phyloP scores from a whole-genome alignment of 2,888 invertebrate species.

The Platycheirus albimanus region DNA sequence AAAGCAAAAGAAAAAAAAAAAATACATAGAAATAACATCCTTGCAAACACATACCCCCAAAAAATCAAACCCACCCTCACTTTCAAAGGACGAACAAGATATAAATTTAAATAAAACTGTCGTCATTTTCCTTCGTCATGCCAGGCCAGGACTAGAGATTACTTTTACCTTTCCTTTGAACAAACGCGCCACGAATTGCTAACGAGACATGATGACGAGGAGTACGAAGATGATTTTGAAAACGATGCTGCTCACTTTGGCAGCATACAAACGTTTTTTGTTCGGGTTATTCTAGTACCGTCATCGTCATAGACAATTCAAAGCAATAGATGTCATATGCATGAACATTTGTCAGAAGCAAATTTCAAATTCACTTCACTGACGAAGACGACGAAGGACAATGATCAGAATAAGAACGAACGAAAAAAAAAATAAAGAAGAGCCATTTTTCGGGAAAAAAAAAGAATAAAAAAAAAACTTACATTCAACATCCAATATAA shows the following conservation, averaged over 20 bases:
- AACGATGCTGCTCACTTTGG: constrained; percentile 54
- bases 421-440: constrained; percentile 43
- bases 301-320: constrained; percentile 69
- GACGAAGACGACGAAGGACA: constrained; percentile 67
- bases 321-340: constrained; percentile 75
- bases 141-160: constrained; percentile 67
- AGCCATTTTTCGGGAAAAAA: constrained; percentile 42
- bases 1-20: constrained; percentile 31
- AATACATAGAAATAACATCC: constrained; percentile 53
- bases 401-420: constrained; percentile 50
- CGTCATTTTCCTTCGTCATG: constrained; percentile 72
- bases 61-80: constrained; percentile 11
- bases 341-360: constrained; percentile 67
- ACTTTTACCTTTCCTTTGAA: constrained; percentile 69
- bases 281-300: constrained; percentile 59
- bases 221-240: constrained; percentile 26
- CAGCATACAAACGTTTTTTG: constrained; percentile 53
- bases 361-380: constrained; percentile 71
- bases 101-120: constrained; percentile 74
- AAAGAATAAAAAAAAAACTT: constrained; percentile 77
- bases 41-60: constrained; percentile 19
- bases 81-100: constrained; percentile 51
- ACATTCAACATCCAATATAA: constrained; percentile 96
- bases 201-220: constrained; percentile 58
- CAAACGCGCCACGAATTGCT: constrained; percentile 72